A percentile compares a stretch with the other conserved stretches of the same genome.
Conservation (phyloP, 2,888 invertebrate genomes). For the Abscondita cerata region DNA sequence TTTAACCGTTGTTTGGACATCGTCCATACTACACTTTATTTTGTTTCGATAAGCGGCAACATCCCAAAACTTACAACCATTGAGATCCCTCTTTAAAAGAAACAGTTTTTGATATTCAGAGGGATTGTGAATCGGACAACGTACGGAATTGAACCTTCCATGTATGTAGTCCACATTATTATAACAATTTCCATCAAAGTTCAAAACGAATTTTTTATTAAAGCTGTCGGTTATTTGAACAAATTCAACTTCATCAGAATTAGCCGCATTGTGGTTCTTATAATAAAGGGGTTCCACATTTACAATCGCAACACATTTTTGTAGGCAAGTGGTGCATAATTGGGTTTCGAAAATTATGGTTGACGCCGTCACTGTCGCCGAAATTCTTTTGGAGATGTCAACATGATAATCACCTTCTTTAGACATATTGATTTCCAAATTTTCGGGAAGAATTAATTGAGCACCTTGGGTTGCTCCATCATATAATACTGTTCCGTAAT, state of each 20-base stretch:
- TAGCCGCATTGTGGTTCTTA: background rate
- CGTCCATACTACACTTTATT: background rate
- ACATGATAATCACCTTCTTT: slow-evolving; percentile 14
- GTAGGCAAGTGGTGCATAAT: slow-evolving; percentile 14
- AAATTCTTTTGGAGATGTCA: slow-evolving; percentile 4
- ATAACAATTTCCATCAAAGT: slow-evolving; percentile 24
- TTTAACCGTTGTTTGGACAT: background rate
- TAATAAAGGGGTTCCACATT: slow-evolving; percentile 20
- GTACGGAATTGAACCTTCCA: background rate
- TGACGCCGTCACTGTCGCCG: slow-evolving; percentile 11
- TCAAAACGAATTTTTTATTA: slow-evolving; percentile 23
- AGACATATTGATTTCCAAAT: slow-evolving; percentile 11
- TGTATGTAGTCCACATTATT: background rate
- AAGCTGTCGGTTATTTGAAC: slow-evolving; percentile 18
- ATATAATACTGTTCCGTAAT: slow-evolving; percentile 31
- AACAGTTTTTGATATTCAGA: slow-evolving; percentile 25
- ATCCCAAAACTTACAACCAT: slow-evolving; percentile 30
- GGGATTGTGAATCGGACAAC: slow-evolving; percentile 16
- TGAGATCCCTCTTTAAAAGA: slow-evolving; percentile 19
- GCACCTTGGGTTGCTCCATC: slow-evolving; percentile 13
- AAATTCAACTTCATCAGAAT: slow-evolving; percentile 4
- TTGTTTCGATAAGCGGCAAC: slow-evolving; percentile 7
- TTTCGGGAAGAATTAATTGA: slow-evolving; percentile 21
- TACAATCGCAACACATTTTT: slow-evolving; percentile 12
- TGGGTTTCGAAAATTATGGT: slow-evolving; percentile 16